Evolutionary conservation across 23 tunicate species (phyloP).

Genomic region (Styela clava): DNA sequence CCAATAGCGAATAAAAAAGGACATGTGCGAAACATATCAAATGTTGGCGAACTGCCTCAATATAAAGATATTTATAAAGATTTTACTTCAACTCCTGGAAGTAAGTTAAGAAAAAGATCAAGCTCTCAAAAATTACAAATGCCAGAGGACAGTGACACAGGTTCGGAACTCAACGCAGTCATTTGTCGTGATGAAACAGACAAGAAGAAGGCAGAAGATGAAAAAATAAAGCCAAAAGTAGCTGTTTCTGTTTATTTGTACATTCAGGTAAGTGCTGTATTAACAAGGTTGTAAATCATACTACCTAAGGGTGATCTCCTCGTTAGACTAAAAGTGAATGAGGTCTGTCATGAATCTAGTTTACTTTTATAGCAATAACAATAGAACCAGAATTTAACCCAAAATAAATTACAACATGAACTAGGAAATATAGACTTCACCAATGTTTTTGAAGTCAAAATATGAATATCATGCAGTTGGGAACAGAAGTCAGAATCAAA

Average conservation of each 20-base stretch:
- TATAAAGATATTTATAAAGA: background rate
- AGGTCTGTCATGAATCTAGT: no score
- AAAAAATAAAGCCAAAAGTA: background rate
- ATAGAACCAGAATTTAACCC: no score
- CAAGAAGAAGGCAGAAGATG: background rate
- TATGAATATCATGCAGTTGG: no score
- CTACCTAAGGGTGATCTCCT: no score
- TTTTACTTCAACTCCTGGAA: background rate
- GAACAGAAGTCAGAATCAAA: no score
- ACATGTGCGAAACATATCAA: background rate
- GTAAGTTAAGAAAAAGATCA: background rate
- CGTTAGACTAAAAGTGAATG: no score
- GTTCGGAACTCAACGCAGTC: slow-evolving; percentile 33
- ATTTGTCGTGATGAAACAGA: slow-evolving; percentile 19
- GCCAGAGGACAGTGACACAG: slow-evolving; percentile 22
- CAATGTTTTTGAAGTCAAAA: no score
- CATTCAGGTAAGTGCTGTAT: slow-evolving; percentile 44
- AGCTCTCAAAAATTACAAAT: slow-evolving; percentile 2
- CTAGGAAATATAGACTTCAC: no score
- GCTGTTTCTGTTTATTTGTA: slow-evolving; percentile 43
- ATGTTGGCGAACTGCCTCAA: background rate
- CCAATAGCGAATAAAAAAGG: background rate
- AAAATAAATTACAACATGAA: no score
- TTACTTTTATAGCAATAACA: no score
- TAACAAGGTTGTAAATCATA: no score